Percentiles rank a stretch among this genome's conserved stretches.
phyloP scores from a whole-genome alignment of 2,113 vertebrate species.

The Pollimyrus isidori region DNA sequence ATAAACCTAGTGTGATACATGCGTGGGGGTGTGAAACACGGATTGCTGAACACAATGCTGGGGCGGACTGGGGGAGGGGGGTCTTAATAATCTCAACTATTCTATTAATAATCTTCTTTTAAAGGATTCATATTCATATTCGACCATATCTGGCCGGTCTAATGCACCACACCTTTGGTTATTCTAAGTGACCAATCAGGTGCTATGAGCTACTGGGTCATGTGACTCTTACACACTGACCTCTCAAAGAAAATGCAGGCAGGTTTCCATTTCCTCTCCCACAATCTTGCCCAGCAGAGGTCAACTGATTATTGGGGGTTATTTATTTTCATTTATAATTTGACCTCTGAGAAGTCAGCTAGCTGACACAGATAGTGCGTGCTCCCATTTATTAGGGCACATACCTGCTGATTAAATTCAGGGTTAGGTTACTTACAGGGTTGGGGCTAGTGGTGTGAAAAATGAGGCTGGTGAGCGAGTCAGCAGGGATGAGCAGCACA shows the following conservation, averaged over 20 bases:
- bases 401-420: neutral
- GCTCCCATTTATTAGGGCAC: neutral
- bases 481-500: neutral
- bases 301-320: neutral
- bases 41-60: slow-evolving; percentile 6
- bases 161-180: neutral
- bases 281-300: neutral
- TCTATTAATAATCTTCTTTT: neutral
- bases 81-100: neutral
- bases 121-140: neutral
- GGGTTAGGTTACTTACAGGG: neutral
- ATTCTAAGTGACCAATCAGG: neutral
- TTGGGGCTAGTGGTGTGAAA: neutral
- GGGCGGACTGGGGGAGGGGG: neutral
- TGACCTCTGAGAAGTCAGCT: neutral
- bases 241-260: neutral
- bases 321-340: neutral
- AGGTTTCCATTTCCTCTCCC: neutral
- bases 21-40: neutral
- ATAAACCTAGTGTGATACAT: neutral
- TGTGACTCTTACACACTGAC: neutral
- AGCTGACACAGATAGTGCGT: neutral
- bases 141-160: neutral
- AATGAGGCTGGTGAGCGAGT: slow-evolving; percentile 18
- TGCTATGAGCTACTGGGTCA: neutral